Conservation (phyloP, 1,140 invertebrate species). For the Telenomus remus region DNA sequence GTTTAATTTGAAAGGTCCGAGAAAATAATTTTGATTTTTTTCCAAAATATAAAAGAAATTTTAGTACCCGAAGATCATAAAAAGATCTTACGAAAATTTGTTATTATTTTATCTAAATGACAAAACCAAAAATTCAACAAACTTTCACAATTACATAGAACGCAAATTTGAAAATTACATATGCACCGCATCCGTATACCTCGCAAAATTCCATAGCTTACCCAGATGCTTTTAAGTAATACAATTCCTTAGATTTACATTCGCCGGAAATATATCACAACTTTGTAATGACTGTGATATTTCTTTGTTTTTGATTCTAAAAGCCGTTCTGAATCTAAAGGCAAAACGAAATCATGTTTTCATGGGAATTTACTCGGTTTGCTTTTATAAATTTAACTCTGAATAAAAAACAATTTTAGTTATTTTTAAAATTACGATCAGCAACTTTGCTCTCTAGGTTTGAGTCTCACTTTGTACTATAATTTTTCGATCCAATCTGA, state of each 20-base stretch:
- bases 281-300: slow-evolving; percentile 26
- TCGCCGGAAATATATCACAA: slow-evolving; percentile 36
- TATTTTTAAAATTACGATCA: no score
- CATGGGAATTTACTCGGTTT: no score
- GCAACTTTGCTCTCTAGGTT: no score
- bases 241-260: slow-evolving; percentile 53
- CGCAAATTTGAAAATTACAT: slow-evolving; percentile 21
- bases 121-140: neutral
- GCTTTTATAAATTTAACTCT: no score
- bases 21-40: no score
- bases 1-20: no score
- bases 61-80: slow-evolving; percentile 37
- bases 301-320: slow-evolving; percentile 3
- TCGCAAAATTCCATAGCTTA: slow-evolving; percentile 28
- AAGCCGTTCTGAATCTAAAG: slow-evolving; percentile 11
- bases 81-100: slow-evolving; percentile 35
- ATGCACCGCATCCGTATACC: neutral
- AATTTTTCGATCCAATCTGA: no score
- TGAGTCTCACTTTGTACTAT: no score
- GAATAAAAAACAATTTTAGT: no score
- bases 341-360: neutral
- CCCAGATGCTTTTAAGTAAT: slow-evolving; percentile 6
- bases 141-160: slow-evolving; percentile 14
- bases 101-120: slow-evolving; percentile 39
- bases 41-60: slow-evolving; percentile 29